phyloP scores from a whole-genome alignment of 2,888 invertebrate genomes.

The Nephrocerus scutellatus region DNA sequence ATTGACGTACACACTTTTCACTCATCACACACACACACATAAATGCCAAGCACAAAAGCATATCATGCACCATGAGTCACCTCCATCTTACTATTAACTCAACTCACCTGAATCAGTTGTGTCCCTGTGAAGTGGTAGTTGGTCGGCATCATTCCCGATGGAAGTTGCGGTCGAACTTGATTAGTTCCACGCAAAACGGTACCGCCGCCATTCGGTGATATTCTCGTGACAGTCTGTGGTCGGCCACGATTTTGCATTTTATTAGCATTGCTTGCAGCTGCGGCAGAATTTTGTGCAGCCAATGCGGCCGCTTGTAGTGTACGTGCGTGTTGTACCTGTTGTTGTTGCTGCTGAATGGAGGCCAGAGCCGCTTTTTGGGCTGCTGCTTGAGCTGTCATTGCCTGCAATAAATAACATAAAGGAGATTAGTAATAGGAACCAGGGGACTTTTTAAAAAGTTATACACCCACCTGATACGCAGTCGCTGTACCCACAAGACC shows the following conservation, averaged over 20 bases:
- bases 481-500: slow-evolving; percentile 48
- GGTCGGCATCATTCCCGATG: slow-evolving; percentile 40
- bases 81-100: slow-evolving; percentile 1
- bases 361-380: slow-evolving; percentile 46
- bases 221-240: slow-evolving; percentile 34
- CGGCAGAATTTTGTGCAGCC: slow-evolving; percentile 40
- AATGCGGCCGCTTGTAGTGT: slow-evolving; percentile 42
- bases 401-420: slow-evolving; percentile 26
- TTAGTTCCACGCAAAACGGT: slow-evolving; percentile 34
- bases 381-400: slow-evolving; percentile 48
- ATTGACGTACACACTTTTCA: background rate
- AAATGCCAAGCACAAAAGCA: no score
- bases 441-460: no score
- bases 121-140: slow-evolving; percentile 44
- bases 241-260: slow-evolving; percentile 36
- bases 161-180: slow-evolving; percentile 29
- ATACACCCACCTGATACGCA: slow-evolving; percentile 49
- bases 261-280: slow-evolving; percentile 25
- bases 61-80: slow-evolving; percentile 6
- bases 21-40: no score
- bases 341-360: slow-evolving; percentile 43
- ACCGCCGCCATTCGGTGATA: slow-evolving; percentile 27
- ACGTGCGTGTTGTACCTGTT: slow-evolving; percentile 37
- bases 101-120: slow-evolving; percentile 41
- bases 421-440: background rate